Percentiles rank a stretch among this genome's conserved stretches.
Conservation (phyloP, 2,888 invertebrate species). For the Drosophila limbata region DNA sequence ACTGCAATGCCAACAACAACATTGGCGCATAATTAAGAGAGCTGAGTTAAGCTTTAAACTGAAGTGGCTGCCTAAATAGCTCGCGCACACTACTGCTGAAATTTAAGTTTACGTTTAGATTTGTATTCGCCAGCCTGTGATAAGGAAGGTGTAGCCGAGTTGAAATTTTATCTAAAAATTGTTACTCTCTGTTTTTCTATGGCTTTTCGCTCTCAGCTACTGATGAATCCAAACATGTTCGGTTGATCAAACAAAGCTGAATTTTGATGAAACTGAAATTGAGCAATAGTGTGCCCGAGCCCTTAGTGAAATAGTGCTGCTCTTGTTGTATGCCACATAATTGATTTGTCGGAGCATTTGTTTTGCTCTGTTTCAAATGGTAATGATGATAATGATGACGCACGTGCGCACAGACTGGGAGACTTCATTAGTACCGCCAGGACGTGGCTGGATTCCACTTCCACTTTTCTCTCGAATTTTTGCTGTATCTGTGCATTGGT, state of each 20-base stretch:
- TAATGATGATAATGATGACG: conserved; percentile 42
- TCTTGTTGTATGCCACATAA: conserved; percentile 50
- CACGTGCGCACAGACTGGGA: conserved; percentile 57
- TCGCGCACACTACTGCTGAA: no score
- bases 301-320: conserved; percentile 30
- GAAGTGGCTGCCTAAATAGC: conserved; percentile 8
- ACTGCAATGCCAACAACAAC: conserved; percentile 44
- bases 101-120: no score
- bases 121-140: no score
- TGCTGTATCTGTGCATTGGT: conserved; percentile 39
- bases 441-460: conserved; percentile 33
- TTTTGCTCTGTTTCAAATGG: conserved; percentile 15
- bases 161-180: no score
- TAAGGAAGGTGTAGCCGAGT: no score
- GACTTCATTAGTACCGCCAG: conserved; percentile 62
- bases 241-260: no score
- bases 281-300: no score
- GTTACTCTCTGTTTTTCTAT: no score
- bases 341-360: conserved; percentile 59
- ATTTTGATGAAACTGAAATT: no score
- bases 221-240: no score
- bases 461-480: conserved; percentile 17
- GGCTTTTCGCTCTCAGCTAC: no score
- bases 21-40: conserved; percentile 59
- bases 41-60: conserved; percentile 24